Evolutionary conservation across 2,113 vertebrate genomes (phyloP).

Genomic region (Scalopus aquaticus): DNA sequence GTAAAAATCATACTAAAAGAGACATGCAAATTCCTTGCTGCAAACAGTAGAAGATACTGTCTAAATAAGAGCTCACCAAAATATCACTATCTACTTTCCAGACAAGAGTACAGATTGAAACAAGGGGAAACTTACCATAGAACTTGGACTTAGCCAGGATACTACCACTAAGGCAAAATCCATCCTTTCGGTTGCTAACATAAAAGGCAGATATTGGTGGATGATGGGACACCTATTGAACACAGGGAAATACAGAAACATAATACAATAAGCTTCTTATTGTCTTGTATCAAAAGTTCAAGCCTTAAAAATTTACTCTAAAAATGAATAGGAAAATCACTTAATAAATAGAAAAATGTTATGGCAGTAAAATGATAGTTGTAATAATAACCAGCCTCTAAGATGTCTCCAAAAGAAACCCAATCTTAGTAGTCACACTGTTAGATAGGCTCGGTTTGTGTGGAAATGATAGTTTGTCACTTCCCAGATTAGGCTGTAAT

Average conservation of each 20-base stretch:
- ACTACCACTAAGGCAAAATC: constrained; percentile 98
- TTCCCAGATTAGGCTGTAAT: neutral
- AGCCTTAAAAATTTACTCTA: neutral
- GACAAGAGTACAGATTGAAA: neutral
- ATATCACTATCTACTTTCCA: neutral
- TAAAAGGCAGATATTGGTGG: constrained; percentile 98
- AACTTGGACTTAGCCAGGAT: constrained; percentile 99
- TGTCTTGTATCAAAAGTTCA: constrained; percentile 54
- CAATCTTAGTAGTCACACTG: neutral
- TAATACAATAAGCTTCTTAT: neutral
- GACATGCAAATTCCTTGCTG: constrained; percentile 3
- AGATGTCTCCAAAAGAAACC: neutral
- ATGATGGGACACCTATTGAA: constrained; percentile 95
- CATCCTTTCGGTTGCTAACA: constrained; percentile 98
- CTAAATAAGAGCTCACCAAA: constrained; percentile 23
- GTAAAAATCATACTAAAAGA: constrained; percentile 32
- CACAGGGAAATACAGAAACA: neutral
- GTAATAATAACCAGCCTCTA: neutral
- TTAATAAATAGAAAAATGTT: constrained; percentile 24
- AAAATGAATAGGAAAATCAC: neutral
- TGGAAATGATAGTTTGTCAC: neutral
- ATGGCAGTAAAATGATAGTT: neutral
- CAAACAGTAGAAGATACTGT: neutral
- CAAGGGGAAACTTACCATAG: constrained; percentile 89
- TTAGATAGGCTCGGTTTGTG: neutral